Conservation (phyloP, 2,888 invertebrate genomes). For the Nectonema munidae region DNA sequence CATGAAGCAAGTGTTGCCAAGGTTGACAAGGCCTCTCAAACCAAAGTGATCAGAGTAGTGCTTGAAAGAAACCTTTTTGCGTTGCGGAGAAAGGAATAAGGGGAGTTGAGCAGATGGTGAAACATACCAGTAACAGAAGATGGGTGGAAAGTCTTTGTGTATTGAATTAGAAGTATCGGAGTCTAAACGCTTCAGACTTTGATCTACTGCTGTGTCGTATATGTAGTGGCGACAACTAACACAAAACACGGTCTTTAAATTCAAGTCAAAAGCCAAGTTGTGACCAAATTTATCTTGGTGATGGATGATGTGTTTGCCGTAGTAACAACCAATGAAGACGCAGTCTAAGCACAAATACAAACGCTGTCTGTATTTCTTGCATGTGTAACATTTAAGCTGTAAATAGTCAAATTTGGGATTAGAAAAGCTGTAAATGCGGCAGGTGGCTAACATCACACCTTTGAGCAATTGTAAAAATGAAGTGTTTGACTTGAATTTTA, state of each 20-base stretch:
- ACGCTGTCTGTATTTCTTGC: slow-evolving; percentile 30
- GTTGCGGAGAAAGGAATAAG: too few species aligned
- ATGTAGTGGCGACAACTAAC: too few species aligned
- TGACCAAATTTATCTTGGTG: slow-evolving; percentile 51
- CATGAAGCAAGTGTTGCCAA: slow-evolving; percentile 93
- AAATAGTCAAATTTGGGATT: not conserved
- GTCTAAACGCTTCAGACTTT: not conserved
- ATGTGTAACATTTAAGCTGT: slow-evolving; percentile 8
- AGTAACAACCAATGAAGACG: slow-evolving; percentile 65
- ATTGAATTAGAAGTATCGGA: not conserved
- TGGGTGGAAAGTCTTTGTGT: slow-evolving; percentile 7
- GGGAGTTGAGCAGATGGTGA: too few species aligned
- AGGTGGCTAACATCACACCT: too few species aligned
- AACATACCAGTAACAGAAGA: too few species aligned
- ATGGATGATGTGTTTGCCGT: slow-evolving; percentile 39
- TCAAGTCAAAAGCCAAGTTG: too few species aligned
- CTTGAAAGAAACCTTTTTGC: too few species aligned
- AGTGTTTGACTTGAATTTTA: too few species aligned
- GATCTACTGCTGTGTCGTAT: slow-evolving; percentile 10
- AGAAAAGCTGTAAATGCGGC: too few species aligned
- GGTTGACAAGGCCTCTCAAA: slow-evolving; percentile 59
- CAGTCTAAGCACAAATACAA: slow-evolving; percentile 35
- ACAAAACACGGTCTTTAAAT: too few species aligned
- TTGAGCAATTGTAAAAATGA: too few species aligned
- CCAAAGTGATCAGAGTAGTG: too few species aligned